A percentile compares a stretch with the other conserved stretches of the same genome.
Evolutionary conservation across 2,888 invertebrate species (phyloP).

Genomic region (Pristionchus entomophagus): DNA sequence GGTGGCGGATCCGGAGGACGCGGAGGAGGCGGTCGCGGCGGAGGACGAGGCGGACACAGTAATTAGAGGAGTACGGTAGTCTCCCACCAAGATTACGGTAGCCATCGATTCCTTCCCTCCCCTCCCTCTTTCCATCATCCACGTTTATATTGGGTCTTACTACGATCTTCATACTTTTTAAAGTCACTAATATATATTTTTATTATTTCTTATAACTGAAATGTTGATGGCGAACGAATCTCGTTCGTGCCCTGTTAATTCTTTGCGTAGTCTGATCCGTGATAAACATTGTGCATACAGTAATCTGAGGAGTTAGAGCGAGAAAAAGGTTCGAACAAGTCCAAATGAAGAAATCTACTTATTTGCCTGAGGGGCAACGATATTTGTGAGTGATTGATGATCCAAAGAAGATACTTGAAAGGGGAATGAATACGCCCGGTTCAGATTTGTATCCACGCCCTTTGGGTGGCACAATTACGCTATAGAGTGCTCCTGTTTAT

Average conservation of each 20-base stretch:
- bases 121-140: background rate
- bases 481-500: too few species aligned
- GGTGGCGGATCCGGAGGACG: slow-evolving; percentile 43
- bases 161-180: background rate
- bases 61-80: background rate
- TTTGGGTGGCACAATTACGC: too few species aligned
- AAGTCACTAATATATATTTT: slow-evolving; percentile 13
- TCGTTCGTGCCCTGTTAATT: background rate
- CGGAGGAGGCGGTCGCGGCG: slow-evolving; percentile 33
- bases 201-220: too few species aligned
- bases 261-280: background rate
- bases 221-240: too few species aligned
- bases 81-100: background rate
- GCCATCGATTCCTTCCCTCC: background rate
- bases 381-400: too few species aligned
- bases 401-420: too few species aligned
- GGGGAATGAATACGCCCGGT: too few species aligned
- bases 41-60: slow-evolving; percentile 42
- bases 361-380: too few species aligned
- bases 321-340: background rate
- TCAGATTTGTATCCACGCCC: too few species aligned
- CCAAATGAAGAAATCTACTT: background rate
- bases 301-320: background rate
- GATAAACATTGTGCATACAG: slow-evolving; percentile 22
- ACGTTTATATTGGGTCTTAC: background rate